Base-by-base conservation (phyloP, 2,888 invertebrate genomes). In the Chrysomela aeneicollis region DNA sequence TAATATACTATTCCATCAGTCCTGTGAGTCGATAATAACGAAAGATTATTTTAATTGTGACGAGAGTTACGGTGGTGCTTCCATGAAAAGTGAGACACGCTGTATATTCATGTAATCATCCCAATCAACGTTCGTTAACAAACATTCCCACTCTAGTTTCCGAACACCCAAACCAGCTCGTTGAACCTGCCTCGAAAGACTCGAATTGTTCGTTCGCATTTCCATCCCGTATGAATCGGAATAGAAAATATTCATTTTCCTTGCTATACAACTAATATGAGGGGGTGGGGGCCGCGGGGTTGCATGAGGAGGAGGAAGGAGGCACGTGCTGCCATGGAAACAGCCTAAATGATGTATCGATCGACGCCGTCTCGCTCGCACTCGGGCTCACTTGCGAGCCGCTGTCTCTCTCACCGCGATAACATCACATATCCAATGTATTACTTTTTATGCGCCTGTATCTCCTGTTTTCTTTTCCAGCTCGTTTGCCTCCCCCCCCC, bases 261-360 rank as follows among this genome's bases (percentile, higher is more conserved):
- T 77, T 74, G 76, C 78, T 77, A 80, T 78, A 76, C 77, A 77
- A 78, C 80, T 80, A 81, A 81, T 82, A 81, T 79, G 80, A 80
- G 78, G 76, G 73, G 74, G 75, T 74, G 26, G 26, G 26, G 6
- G 74, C 64, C 64, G 52, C 63, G 69, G 71, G 72, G 74, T 76
- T 77, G 73, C 73, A 74, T 75, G 73, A 42, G 73, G 69, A 75
- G 76, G 77, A 80, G 81, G 76, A 77, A 76, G 79, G 79, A 79
- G 81, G 81, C 80, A 81, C 81, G 80, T 82, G 84, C 82, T 84
- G 79, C 83, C 83, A 84, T 84, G 83, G 84, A 81, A 83, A 84
- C 83, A 83, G 83, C 82, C 82, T 83, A 84, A 84, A 84, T 84
- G 83, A 84, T 82, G 83, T 83, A 84, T 84, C 83, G 84, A 84